Percentiles rank a stretch among this genome's conserved stretches.
These are phyloP conservation scores for Falco concolor DNA, from an alignment of 2,797 vertebrate genomes.

Conservation along the genomic window DNA sequence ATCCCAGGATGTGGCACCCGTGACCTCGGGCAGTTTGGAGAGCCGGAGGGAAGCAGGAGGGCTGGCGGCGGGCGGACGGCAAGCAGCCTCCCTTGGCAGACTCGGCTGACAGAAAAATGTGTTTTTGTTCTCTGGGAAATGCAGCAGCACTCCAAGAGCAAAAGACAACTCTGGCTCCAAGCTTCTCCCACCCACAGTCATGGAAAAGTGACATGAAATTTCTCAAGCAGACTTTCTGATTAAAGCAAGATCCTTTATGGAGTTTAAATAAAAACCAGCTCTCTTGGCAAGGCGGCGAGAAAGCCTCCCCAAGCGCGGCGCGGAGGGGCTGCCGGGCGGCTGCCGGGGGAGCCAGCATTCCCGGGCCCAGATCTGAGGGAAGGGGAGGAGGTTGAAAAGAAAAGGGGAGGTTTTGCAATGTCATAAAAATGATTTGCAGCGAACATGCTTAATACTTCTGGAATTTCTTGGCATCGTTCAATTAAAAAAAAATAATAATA, in stretches of 20 bases:
- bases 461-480: constrained; percentile 75
- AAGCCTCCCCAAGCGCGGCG: constrained; percentile 48
- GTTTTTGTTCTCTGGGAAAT: constrained; percentile 60
- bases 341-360: constrained; percentile 23
- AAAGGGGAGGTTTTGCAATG: constrained; percentile 66
- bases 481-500: constrained; percentile 63
- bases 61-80: not conserved
- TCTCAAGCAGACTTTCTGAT: constrained; percentile 73
- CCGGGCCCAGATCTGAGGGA: constrained; percentile 33
- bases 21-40: not conserved
- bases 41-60: not conserved
- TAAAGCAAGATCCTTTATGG: constrained; percentile 70
- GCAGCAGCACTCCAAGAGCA: constrained; percentile 61
- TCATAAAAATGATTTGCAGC: constrained; percentile 73
- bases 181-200: constrained; percentile 72
- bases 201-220: constrained; percentile 75
- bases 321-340: constrained; percentile 37
- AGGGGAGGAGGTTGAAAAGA: constrained; percentile 39
- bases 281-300: constrained; percentile 46
- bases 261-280: constrained; percentile 72
- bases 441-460: constrained; percentile 68
- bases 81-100: constrained; percentile 28
- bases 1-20: not conserved
- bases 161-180: constrained; percentile 73
- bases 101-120: constrained; percentile 34